A percentile compares a stretch with the other conserved stretches of the same genome.
Evolutionary conservation across 2,113 vertebrate species (phyloP).

Genomic region (Brevimyrus niger): DNA sequence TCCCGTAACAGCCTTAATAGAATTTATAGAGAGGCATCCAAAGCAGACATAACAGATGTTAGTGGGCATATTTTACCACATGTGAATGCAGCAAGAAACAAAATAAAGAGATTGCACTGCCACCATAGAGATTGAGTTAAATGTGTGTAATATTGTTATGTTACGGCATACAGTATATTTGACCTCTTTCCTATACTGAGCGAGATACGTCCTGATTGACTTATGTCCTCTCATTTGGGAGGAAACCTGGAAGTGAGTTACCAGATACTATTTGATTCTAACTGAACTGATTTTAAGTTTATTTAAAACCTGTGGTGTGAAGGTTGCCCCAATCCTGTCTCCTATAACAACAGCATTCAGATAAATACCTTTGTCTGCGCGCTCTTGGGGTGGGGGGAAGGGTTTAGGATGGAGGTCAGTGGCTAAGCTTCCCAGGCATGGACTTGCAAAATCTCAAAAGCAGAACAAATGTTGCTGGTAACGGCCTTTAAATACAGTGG

Average conservation of each 20-base stretch:
- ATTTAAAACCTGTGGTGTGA: neutral
- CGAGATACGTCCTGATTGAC: neutral
- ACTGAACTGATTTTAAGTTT: neutral
- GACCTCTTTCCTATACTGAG: neutral
- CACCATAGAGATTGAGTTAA: neutral
- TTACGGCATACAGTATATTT: neutral
- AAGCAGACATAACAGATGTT: neutral
- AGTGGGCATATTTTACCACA: neutral
- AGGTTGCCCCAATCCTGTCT: neutral
- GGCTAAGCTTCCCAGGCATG: constrained; percentile 12
- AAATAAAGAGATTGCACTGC: neutral
- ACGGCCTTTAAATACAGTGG: neutral
- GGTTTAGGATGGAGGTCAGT: constrained; percentile 22
- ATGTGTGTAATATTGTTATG: neutral
- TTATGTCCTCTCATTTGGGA: neutral
- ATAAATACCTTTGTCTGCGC: neutral
- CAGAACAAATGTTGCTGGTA: neutral
- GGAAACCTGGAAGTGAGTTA: neutral
- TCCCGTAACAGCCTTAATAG: neutral
- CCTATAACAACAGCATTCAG: neutral
- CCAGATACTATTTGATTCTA: neutral
- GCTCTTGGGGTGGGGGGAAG: neutral
- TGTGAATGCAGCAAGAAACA: neutral
- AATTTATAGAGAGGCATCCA: neutral
- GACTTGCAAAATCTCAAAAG: constrained; percentile 2